Percentiles rank a stretch among this genome's conserved stretches.
phyloP scores from a whole-genome alignment of 2,888 invertebrate species.

The Adelognathus sp. region DNA sequence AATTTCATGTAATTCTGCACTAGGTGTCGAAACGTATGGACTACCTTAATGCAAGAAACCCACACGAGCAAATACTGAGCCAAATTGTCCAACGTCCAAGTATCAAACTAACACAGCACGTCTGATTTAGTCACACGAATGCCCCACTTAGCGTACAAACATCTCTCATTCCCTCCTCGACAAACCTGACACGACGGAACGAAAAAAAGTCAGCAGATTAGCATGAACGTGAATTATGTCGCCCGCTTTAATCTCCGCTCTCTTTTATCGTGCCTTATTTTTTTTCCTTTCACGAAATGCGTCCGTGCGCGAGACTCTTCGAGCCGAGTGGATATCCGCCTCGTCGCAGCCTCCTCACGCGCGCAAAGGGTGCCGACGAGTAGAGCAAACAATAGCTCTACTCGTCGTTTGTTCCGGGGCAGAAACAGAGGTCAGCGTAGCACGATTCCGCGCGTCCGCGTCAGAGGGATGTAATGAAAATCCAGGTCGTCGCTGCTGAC shows the following conservation, averaged over 20 bases:
- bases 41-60: too few relatives aligned
- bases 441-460: conserved; percentile 4
- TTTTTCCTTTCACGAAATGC: neutral
- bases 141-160: neutral
- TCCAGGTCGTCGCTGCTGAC: conserved; percentile 47
- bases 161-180: neutral
- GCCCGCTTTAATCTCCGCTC: neutral
- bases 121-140: neutral
- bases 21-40: too few relatives aligned
- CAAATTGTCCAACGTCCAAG: too few relatives aligned
- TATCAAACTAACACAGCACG: too few relatives aligned
- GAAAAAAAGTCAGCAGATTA: neutral
- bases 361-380: conserved; percentile 29
- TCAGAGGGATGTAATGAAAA: conserved; percentile 43
- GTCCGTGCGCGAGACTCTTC: conserved; percentile 25
- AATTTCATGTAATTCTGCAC: too few relatives aligned
- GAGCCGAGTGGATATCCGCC: conserved; percentile 29
- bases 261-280: neutral
- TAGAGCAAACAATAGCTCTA: conserved; percentile 13
- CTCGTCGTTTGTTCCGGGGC: conserved; percentile 20
- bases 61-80: too few relatives aligned
- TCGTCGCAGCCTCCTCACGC: neutral
- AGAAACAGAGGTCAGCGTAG: conserved; percentile 26
- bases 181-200: neutral
- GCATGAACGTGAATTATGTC: neutral